phyloP scores from a whole-genome alignment of 1,140 invertebrate genomes.

The Calliopsis andreniformis region DNA sequence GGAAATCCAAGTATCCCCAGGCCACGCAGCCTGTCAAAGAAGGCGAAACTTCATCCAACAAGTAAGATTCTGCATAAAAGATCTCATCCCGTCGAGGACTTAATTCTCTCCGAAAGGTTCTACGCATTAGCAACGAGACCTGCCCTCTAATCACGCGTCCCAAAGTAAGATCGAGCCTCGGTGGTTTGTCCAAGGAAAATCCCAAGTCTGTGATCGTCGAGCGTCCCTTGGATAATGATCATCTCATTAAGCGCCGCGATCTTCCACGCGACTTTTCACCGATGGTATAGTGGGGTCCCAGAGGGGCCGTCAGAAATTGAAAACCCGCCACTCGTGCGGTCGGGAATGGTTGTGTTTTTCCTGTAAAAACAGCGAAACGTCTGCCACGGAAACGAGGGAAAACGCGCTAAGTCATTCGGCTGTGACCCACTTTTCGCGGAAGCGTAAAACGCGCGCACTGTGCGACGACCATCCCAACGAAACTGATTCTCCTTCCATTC shows the following conservation, averaged over 20 bases:
- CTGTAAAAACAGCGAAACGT: slow-evolving; percentile 50
- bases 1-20: too few species aligned
- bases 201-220: slow-evolving; percentile 28
- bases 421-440: slow-evolving; percentile 57
- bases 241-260: slow-evolving; percentile 37
- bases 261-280: slow-evolving; percentile 18
- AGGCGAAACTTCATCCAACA: background rate
- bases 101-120: background rate
- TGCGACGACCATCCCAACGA: slow-evolving; percentile 26
- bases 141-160: background rate
- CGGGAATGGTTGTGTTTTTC: slow-evolving; percentile 62
- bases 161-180: background rate
- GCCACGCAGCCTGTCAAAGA: background rate
- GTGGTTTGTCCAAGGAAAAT: background rate
- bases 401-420: slow-evolving; percentile 64
- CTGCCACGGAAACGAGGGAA: slow-evolving; percentile 57
- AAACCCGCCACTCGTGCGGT: slow-evolving; percentile 56
- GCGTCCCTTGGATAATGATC: slow-evolving; percentile 22
- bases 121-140: background rate
- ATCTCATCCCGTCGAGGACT: background rate
- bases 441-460: slow-evolving; percentile 43
- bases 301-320: slow-evolving; percentile 45
- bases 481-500: slow-evolving; percentile 51
- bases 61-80: background rate
- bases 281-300: slow-evolving; percentile 7